phyloP scores from a whole-genome alignment of 2,113 vertebrate species.

The Entosphenus tridentatus region DNA sequence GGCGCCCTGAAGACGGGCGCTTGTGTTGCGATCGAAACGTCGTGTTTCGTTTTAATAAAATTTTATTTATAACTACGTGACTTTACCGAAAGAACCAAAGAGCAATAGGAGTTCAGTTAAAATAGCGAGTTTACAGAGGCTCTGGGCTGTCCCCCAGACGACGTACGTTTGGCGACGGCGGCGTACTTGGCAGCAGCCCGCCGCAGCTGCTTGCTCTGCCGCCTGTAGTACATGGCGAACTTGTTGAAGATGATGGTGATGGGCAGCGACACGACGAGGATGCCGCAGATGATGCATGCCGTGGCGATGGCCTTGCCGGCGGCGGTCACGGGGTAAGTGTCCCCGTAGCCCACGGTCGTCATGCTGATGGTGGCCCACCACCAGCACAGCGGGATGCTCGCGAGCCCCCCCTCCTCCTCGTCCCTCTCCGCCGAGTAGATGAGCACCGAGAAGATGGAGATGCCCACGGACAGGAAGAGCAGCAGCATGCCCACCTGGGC shows the following conservation, averaged over 20 bases:
- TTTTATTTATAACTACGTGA: too few relatives aligned
- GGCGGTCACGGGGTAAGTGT: slow-evolving; percentile 9
- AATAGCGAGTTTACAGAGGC: too few relatives aligned
- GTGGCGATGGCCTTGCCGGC: slow-evolving; percentile 7
- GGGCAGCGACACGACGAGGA: slow-evolving; percentile 9
- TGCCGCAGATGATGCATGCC: slow-evolving; percentile 8
- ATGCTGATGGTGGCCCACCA: slow-evolving; percentile 11
- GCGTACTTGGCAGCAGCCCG: too few relatives aligned
- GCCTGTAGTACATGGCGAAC: slow-evolving; percentile 9
- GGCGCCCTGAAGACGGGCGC: too few relatives aligned
- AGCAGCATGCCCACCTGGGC: slow-evolving; percentile 7
- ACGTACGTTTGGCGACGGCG: too few relatives aligned
- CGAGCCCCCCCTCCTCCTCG: slow-evolving; percentile 7
- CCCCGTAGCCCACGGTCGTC: slow-evolving; percentile 10
- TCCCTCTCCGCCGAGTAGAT: slow-evolving; percentile 9
- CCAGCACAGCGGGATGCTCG: slow-evolving; percentile 9
- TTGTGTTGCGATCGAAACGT: too few relatives aligned
- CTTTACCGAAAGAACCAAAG: too few relatives aligned
- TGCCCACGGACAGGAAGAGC: slow-evolving; percentile 9
- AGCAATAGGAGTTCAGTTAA: too few relatives aligned
- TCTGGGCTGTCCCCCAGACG: too few relatives aligned
- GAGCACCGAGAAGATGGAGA: slow-evolving; percentile 10
- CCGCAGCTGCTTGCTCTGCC: neutral
- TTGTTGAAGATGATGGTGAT: slow-evolving; percentile 10
- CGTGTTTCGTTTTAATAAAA: too few relatives aligned